Conservation (phyloP, 2,888 invertebrate genomes). For the Cephonodes hylas region DNA sequence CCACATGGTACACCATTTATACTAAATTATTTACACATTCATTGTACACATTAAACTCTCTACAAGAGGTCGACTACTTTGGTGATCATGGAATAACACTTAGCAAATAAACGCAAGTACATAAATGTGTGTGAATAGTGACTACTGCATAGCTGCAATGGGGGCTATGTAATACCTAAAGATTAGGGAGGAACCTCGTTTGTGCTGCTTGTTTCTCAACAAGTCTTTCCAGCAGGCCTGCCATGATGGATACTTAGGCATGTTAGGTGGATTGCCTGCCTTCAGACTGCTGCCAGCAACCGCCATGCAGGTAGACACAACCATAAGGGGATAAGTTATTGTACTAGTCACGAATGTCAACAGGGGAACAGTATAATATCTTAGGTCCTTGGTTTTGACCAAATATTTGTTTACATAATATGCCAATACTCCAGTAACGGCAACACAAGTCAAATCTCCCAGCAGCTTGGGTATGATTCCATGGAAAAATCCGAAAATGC, state of each 20-base stretch:
- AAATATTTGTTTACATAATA: slow-evolving; percentile 90
- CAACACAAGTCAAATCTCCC: slow-evolving; percentile 90
- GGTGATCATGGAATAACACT: slow-evolving; percentile 77
- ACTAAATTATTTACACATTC: slow-evolving; percentile 75
- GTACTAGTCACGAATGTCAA: slow-evolving; percentile 89
- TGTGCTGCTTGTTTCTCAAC: slow-evolving; percentile 87
- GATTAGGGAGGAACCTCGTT: slow-evolving; percentile 91
- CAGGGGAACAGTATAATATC: slow-evolving; percentile 80
- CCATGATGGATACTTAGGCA: slow-evolving; percentile 92
- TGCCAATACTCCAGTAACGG: slow-evolving; percentile 88
- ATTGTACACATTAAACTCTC: slow-evolving; percentile 57
- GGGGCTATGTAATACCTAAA: slow-evolving; percentile 85
- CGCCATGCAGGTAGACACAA: slow-evolving; percentile 95
- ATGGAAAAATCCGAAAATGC: slow-evolving; percentile 91
- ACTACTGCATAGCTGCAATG: slow-evolving; percentile 66
- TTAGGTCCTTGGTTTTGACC: slow-evolving; percentile 85
- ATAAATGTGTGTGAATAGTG: slow-evolving; percentile 63
- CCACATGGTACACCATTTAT: slow-evolving; percentile 72
- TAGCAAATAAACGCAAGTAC: slow-evolving; percentile 71
- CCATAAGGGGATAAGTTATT: slow-evolving; percentile 94
- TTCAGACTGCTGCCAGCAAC: slow-evolving; percentile 89
- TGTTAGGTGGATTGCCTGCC: slow-evolving; percentile 91
- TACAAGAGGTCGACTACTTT: slow-evolving; percentile 66
- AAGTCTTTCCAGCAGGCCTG: slow-evolving; percentile 91
- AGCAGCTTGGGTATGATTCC: slow-evolving; percentile 93